These are phyloP conservation scores for Ormyrus labotus DNA, from an alignment of 2,888 invertebrate genomes.

Conservation along the genomic window DNA sequence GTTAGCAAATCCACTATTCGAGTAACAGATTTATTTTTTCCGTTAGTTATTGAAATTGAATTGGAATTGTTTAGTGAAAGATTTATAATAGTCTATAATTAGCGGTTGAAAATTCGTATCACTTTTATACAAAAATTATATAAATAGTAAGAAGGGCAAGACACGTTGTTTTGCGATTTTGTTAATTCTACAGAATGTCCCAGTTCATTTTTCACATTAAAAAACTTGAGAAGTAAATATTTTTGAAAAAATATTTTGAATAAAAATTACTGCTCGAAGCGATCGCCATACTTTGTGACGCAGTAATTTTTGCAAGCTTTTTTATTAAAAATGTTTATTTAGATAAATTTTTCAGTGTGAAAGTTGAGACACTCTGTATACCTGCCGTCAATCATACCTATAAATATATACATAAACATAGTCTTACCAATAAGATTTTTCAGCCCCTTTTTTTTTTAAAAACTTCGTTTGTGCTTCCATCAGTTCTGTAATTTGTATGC, in stretches of 20 bases:
- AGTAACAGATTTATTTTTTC: conserved; percentile 37
- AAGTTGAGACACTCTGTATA: not conserved
- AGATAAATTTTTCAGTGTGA: not conserved
- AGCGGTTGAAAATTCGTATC: conserved; percentile 49
- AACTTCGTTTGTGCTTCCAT: conserved; percentile 44
- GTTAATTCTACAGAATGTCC: conserved; percentile 21
- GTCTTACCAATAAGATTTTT: conserved; percentile 32
- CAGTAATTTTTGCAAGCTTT: not conserved
- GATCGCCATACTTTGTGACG: too few relatives aligned
- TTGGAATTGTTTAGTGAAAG: conserved; percentile 27
- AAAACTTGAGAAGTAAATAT: too few relatives aligned
- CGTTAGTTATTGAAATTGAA: conserved; percentile 21
- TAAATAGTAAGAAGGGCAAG: conserved; percentile 32
- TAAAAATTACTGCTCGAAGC: too few relatives aligned
- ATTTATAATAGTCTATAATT: conserved; percentile 46
- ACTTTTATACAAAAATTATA: conserved; percentile 47
- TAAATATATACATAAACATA: conserved; percentile 14
- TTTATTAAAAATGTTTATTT: not conserved
- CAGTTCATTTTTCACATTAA: too few relatives aligned
- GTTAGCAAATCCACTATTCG: conserved; percentile 45
- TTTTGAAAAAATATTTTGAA: too few relatives aligned
- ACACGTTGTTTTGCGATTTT: conserved; percentile 37
- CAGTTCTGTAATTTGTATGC: conserved; percentile 12
- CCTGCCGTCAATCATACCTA: conserved; percentile 31
- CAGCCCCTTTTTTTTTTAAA: conserved; percentile 4